phyloP scores from a whole-genome alignment of 2,888 invertebrate species.

The Globia sparganii region DNA sequence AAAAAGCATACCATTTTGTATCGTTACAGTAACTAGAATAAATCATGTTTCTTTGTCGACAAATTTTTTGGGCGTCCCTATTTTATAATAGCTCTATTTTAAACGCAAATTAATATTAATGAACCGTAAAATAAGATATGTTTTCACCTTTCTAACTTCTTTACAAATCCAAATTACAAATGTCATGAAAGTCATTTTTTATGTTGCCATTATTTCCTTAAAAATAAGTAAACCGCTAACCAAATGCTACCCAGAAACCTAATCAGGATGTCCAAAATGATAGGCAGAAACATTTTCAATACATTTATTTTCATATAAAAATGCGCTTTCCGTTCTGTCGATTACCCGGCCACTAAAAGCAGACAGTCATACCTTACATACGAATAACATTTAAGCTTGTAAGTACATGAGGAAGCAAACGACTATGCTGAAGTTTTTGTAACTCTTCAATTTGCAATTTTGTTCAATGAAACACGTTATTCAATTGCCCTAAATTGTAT shows the following conservation, averaged over 20 bases:
- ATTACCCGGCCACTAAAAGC: slow-evolving; percentile 73
- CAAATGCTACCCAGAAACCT: slow-evolving; percentile 12
- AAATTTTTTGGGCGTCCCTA: slow-evolving; percentile 74
- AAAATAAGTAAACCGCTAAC: neutral
- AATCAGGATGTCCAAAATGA: slow-evolving; percentile 34
- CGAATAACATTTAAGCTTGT: slow-evolving; percentile 74
- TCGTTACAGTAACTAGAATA: slow-evolving; percentile 77
- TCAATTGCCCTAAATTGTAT: slow-evolving; percentile 58
- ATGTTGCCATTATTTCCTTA: slow-evolving; percentile 7
- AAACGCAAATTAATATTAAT: slow-evolving; percentile 72
- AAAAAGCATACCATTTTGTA: slow-evolving; percentile 79
- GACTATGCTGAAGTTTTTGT: slow-evolving; percentile 40
- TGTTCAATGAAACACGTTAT: slow-evolving; percentile 55
- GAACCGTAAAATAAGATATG: slow-evolving; percentile 63
- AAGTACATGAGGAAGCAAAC: slow-evolving; percentile 64
- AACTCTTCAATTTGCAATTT: slow-evolving; percentile 60
- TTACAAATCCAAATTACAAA: slow-evolving; percentile 26
- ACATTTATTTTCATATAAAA: slow-evolving; percentile 87
- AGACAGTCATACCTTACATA: slow-evolving; percentile 82
- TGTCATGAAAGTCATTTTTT: slow-evolving; percentile 23
- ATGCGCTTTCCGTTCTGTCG: slow-evolving; percentile 75
- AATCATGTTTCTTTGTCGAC: slow-evolving; percentile 78
- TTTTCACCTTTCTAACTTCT: slow-evolving; percentile 32
- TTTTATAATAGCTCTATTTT: slow-evolving; percentile 62
- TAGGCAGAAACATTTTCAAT: slow-evolving; percentile 70